Percentiles rank a stretch among this genome's conserved stretches.
Conservation (phyloP, 1,140 invertebrate genomes). For the Drosophila sp. region DNA sequence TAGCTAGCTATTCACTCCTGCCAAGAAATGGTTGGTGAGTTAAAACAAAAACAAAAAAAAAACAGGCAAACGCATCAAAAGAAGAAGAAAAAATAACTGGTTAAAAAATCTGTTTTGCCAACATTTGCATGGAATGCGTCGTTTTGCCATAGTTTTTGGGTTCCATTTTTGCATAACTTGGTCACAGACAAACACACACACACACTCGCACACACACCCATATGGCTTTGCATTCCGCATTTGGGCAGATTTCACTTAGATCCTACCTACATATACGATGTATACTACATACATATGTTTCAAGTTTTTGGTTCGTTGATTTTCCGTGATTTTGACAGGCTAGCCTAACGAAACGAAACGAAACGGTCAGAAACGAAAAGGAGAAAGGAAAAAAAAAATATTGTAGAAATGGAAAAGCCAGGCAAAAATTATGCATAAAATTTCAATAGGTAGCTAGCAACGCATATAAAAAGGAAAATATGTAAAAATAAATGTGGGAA, state of each 20-base stretch:
- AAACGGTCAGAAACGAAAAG: constrained; percentile 15
- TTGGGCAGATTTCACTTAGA: constrained; percentile 24
- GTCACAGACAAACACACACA: constrained; percentile 39
- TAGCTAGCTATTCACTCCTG: constrained; percentile 48
- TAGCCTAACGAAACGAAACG: constrained; percentile 52
- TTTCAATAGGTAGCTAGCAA: constrained; percentile 31
- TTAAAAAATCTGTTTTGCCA: constrained; percentile 77
- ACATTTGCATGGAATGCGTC: constrained; percentile 77
- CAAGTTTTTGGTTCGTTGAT: constrained; percentile 76
- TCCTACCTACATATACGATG: constrained; percentile 40
- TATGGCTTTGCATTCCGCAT: constrained; percentile 34
- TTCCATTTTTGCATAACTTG: constrained; percentile 73
- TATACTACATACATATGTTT: constrained; percentile 51
- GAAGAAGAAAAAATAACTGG: constrained; percentile 51
- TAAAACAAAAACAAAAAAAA: constrained; percentile 19
- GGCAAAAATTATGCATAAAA: constrained; percentile 49
- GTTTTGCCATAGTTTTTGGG: constrained; percentile 55
- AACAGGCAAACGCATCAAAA: constrained; percentile 35
- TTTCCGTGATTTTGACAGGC: constrained; percentile 74
- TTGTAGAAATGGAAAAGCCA: constrained; percentile 6
- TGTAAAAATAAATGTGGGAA: constrained; percentile 30
- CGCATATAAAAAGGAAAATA: constrained; percentile 16
- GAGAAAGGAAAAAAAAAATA: background rate
- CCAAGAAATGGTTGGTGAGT: constrained; percentile 31
- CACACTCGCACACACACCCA: constrained; percentile 29